Percentiles rank a stretch among this genome's conserved stretches.
phyloP scores from a whole-genome alignment of 2,888 invertebrate genomes.

The Syrista parreyssii region DNA sequence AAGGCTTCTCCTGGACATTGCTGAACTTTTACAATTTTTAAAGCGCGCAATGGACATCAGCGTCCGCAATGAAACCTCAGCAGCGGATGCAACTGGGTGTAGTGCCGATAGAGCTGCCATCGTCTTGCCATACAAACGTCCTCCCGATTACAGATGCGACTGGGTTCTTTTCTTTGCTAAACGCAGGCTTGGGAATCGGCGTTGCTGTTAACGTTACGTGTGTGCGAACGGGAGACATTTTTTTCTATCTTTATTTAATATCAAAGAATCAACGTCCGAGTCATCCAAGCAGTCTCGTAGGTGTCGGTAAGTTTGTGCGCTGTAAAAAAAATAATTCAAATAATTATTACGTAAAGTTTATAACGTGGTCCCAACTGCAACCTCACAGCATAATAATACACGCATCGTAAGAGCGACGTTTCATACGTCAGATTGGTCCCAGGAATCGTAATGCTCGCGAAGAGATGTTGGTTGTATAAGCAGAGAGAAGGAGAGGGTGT shows the following conservation, averaged over 20 bases:
- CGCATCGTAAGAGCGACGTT: neutral
- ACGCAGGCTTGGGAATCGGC: neutral
- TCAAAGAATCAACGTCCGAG: neutral
- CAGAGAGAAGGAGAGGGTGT: constrained; percentile 19
- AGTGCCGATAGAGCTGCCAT: constrained; percentile 63
- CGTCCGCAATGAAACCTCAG: constrained; percentile 42
- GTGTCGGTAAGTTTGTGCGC: neutral
- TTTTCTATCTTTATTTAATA: neutral
- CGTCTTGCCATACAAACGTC: constrained; percentile 64
- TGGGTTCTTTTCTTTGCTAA: constrained; percentile 27
- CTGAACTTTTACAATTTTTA: constrained; percentile 9
- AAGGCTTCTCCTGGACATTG: neutral
- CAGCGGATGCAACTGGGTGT: constrained; percentile 37
- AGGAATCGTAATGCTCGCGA: neutral
- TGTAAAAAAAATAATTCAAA: neutral
- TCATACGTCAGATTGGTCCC: neutral
- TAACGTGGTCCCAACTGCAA: neutral
- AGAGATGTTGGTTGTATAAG: neutral
- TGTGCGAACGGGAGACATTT: neutral
- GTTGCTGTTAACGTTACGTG: neutral
- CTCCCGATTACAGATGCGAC: constrained; percentile 49
- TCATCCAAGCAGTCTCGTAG: neutral
- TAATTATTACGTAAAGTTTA: neutral
- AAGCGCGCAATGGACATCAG: constrained; percentile 34
- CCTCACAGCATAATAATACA: neutral